Percentiles rank a stretch among this genome's conserved stretches.
phyloP scores from a whole-genome alignment of 2,797 vertebrate species.

The Gymnothorax javanicus region DNA sequence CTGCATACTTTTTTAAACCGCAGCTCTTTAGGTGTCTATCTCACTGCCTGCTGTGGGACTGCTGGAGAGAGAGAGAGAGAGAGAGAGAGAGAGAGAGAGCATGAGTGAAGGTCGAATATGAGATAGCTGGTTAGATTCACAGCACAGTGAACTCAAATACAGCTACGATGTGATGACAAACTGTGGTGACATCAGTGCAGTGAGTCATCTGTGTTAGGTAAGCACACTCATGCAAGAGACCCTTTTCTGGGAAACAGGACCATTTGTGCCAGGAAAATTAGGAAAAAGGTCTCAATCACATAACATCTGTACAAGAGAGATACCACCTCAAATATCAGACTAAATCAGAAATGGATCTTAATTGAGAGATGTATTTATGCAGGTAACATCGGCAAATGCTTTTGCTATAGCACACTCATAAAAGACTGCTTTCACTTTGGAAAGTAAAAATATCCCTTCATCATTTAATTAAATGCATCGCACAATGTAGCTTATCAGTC shows the following conservation, averaged over 20 bases:
- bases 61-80: background rate
- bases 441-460: constrained; percentile 56
- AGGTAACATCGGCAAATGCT: constrained; percentile 66
- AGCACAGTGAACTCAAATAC: constrained; percentile 47
- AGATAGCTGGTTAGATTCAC: constrained; percentile 47
- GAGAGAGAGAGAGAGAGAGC: constrained; percentile 3
- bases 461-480: constrained; percentile 48
- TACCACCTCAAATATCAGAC: constrained; percentile 51
- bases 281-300: constrained; percentile 64
- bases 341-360: constrained; percentile 65
- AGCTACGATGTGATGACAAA: constrained; percentile 36
- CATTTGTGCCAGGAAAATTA: constrained; percentile 74
- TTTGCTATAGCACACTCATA: constrained; percentile 61
- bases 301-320: constrained; percentile 67
- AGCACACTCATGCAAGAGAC: constrained; percentile 50
- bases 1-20: constrained; percentile 34
- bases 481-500: constrained; percentile 40
- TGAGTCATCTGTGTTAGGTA: constrained; percentile 74
- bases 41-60: constrained; percentile 34
- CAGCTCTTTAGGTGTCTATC: constrained; percentile 38
- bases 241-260: constrained; percentile 68
- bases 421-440: constrained; percentile 60
- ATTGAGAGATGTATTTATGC: constrained; percentile 33
- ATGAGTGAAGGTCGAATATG: constrained; percentile 27
- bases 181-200: constrained; percentile 39